Conservation (phyloP, 2,888 invertebrate genomes). For the Chironomus riparius region DNA sequence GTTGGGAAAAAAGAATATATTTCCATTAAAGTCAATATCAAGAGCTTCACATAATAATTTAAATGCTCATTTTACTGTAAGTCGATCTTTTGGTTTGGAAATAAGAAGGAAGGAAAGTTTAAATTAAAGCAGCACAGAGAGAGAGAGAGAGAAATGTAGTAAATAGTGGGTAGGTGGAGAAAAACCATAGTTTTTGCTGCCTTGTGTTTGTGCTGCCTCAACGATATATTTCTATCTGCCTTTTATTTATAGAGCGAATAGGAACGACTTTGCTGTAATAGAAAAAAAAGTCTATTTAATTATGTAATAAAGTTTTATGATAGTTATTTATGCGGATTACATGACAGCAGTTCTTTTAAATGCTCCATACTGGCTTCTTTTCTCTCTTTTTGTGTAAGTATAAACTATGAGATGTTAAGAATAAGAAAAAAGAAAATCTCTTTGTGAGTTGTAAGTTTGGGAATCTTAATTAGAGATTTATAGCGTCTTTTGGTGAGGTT, state of each 20-base stretch:
- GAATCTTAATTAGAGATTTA: too few species aligned
- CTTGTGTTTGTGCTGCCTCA: neutral
- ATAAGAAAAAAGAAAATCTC: too few species aligned
- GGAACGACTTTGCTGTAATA: neutral
- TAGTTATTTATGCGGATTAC: constrained; percentile 26
- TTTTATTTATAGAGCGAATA: constrained; percentile 3
- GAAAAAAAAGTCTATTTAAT: constrained; percentile 17
- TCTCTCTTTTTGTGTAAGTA: neutral
- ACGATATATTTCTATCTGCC: neutral
- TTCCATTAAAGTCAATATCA: constrained; percentile 12
- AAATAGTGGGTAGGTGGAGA: neutral
- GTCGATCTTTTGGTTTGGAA: neutral
- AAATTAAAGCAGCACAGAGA: neutral
- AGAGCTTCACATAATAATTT: constrained; percentile 3
- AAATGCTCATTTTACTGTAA: neutral
- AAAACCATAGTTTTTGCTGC: neutral
- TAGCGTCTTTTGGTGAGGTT: too few species aligned
- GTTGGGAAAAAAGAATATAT: neutral
- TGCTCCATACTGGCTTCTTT: neutral
- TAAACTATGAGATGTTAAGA: too few species aligned
- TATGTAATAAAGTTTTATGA: constrained; percentile 26
- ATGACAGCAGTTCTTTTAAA: neutral
- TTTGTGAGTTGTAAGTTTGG: too few species aligned
- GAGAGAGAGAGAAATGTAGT: neutral
- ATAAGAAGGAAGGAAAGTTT: neutral